These are phyloP conservation scores for Argyrosomus japonicus DNA, from an alignment of 2,113 vertebrate genomes.

Conservation along the genomic window DNA sequence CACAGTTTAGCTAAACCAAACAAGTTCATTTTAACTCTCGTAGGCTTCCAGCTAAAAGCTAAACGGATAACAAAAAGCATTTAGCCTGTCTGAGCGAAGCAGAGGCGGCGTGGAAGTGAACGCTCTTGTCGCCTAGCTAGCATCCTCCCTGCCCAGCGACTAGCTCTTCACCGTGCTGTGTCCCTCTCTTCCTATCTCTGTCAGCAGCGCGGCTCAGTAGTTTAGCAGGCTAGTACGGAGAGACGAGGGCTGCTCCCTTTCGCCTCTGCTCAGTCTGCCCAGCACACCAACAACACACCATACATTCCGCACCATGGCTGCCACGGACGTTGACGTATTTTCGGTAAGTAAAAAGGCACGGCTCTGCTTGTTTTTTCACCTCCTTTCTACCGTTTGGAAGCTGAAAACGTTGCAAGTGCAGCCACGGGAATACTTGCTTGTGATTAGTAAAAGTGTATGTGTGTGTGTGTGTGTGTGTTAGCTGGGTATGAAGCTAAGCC, in stretches of 20 bases:
- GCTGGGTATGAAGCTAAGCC: constrained; percentile 50
- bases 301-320: constrained; percentile 89
- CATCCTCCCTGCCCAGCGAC: constrained; percentile 8
- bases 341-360: constrained; percentile 84
- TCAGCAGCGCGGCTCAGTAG: constrained; percentile 65
- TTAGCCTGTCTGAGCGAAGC: not conserved
- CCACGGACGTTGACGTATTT: constrained; percentile 91
- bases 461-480: constrained; percentile 3
- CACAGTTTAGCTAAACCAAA: not conserved
- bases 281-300: constrained; percentile 57
- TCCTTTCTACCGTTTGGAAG: not conserved
- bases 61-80: not conserved
- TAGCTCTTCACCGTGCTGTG: constrained; percentile 32
- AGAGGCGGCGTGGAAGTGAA: not conserved
- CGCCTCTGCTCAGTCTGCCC: constrained; percentile 62
- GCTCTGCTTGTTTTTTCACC: fast-evolving
- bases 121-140: constrained; percentile 33
- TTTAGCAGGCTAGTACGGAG: constrained; percentile 70
- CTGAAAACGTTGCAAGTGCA: not conserved
- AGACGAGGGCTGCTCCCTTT: constrained; percentile 80
- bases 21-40: fast-evolving
- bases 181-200: constrained; percentile 58
- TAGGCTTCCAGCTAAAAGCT: fast-evolving
- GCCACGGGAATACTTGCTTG: constrained; percentile 14
- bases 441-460: constrained; percentile 53